Percentiles rank a stretch among this genome's conserved stretches.
These are phyloP conservation scores for Paedocypris sp. DNA, from an alignment of 2,113 vertebrate species.

Conservation along the genomic window DNA sequence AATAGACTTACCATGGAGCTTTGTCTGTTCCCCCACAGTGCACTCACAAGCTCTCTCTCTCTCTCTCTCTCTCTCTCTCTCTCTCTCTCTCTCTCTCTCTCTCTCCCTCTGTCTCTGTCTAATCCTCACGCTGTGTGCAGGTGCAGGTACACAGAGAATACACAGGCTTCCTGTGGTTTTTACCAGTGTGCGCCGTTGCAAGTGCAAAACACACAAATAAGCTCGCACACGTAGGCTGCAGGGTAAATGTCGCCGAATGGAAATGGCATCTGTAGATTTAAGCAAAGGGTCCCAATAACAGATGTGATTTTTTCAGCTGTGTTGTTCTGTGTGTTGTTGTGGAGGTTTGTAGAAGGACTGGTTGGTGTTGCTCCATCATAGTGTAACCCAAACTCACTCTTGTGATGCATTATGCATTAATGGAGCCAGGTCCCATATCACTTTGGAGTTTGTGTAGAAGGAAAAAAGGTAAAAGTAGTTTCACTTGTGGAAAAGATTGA, in stretches of 20 bases:
- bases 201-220: slow-evolving; percentile 4
- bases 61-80: slow-evolving; percentile 8
- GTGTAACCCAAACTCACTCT: not conserved
- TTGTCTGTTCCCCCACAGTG: slow-evolving; percentile 16
- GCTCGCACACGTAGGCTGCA: not conserved
- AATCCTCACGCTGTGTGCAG: slow-evolving; percentile 27
- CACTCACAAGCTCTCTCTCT: not conserved
- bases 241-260: not conserved
- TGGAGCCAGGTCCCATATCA: not conserved
- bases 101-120: too few species aligned
- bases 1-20: slow-evolving; percentile 31
- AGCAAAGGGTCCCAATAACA: not conserved
- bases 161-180: slow-evolving; percentile 32
- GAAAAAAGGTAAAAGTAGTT: not conserved
- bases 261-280: not conserved
- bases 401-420: not conserved
- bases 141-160: slow-evolving; percentile 14
- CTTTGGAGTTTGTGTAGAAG: not conserved
- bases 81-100: not conserved
- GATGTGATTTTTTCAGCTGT: not conserved
- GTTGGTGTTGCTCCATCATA: slow-evolving; percentile 2
- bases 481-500: too few species aligned
- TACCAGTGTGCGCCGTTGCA: not conserved
- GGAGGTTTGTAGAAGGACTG: not conserved
- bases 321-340: slow-evolving; percentile 17